phyloP scores from a whole-genome alignment of 2,888 invertebrate species.

The Conistra vaccinii region DNA sequence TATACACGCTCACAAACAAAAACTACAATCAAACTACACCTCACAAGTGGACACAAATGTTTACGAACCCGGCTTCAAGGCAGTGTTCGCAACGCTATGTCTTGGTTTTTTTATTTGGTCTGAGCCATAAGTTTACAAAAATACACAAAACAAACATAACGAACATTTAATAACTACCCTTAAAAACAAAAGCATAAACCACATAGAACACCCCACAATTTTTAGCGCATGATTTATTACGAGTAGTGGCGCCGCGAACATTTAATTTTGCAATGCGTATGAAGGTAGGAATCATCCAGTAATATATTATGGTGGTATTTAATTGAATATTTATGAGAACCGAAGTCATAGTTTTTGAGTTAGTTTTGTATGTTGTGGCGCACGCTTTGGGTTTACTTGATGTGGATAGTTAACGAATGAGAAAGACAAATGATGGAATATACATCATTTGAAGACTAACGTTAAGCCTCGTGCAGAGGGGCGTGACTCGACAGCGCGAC shows the following conservation, averaged over 20 bases:
- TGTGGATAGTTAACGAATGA: background rate
- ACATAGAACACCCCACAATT: constrained; percentile 53
- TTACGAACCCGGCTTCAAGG: no score
- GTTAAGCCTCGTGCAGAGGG: no score
- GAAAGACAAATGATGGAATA: background rate
- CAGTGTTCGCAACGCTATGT: no score
- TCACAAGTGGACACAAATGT: no score
- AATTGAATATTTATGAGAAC: constrained; percentile 74
- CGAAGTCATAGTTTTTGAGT: constrained; percentile 47
- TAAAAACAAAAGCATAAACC: constrained; percentile 57
- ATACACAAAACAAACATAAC: constrained; percentile 16
- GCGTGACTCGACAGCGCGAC: no score
- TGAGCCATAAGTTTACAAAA: constrained; percentile 5
- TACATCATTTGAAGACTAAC: background rate
- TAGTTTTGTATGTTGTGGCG: constrained; percentile 24
- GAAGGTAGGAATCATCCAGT: constrained; percentile 41
- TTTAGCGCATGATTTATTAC: constrained; percentile 55
- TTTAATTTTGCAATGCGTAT: constrained; percentile 65
- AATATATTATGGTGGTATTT: constrained; percentile 69
- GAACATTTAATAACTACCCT: constrained; percentile 60
- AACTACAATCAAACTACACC: no score
- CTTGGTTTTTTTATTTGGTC: no score
- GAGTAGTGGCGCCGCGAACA: constrained; percentile 42
- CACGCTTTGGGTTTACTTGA: background rate
- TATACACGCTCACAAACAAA: no score